Percentiles rank a stretch among this genome's conserved stretches.
Conservation (phyloP, 2,888 invertebrate genomes). For the Yponomeuta malinellus region DNA sequence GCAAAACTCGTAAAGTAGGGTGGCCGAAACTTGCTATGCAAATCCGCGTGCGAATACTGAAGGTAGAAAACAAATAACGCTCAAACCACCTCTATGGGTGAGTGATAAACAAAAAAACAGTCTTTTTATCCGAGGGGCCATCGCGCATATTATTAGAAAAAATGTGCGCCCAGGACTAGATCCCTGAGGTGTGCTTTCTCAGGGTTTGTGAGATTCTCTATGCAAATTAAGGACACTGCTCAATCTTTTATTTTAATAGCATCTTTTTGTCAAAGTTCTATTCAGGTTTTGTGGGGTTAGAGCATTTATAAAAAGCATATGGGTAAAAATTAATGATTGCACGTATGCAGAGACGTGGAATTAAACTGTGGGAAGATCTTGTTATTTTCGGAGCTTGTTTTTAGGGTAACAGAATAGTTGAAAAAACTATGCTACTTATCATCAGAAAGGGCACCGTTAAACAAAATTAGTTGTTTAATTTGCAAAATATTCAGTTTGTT, state of each 20-base stretch:
- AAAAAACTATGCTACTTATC: background rate
- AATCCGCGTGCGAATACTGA: slow-evolving; percentile 66
- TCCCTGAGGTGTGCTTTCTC: slow-evolving; percentile 62
- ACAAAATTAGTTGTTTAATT: no score
- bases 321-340: slow-evolving; percentile 64
- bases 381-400: slow-evolving; percentile 16
- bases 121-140: slow-evolving; percentile 59
- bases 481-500: no score
- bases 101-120: slow-evolving; percentile 66
- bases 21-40: slow-evolving; percentile 66
- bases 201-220: slow-evolving; percentile 45
- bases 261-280: slow-evolving; percentile 66
- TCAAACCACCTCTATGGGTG: slow-evolving; percentile 66
- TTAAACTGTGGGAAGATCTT: slow-evolving; percentile 52
- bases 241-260: slow-evolving; percentile 75
- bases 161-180: slow-evolving; percentile 38
- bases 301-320: slow-evolving; percentile 35
- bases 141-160: slow-evolving; percentile 25
- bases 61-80: slow-evolving; percentile 65
- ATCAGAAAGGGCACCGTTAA: background rate
- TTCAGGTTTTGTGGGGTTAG: slow-evolving; percentile 51
- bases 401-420: slow-evolving; percentile 22
- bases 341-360: slow-evolving; percentile 48
- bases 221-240: slow-evolving; percentile 63
- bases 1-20: slow-evolving; percentile 45